Base-by-base conservation (phyloP, 2,888 invertebrate species). In the Coelopa pilipes region DNA sequence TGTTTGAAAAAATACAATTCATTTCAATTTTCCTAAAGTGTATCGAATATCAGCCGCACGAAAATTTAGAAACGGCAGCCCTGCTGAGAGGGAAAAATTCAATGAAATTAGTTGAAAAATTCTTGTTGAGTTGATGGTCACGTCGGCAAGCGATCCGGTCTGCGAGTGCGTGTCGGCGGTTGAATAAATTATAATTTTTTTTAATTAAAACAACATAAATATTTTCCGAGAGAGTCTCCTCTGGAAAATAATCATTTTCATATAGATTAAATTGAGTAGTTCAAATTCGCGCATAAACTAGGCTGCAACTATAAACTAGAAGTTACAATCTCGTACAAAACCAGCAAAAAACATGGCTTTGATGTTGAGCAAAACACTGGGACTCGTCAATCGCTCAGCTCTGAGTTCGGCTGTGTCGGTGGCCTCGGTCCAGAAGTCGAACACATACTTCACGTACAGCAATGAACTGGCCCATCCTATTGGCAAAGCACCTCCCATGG, bases 391-490 rank as follows among this genome's bases (percentile, higher is more conserved):
- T 77, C 46, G 73, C 49, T 70, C 59, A 53, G 70, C 49, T 57
- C 57, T 74, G 66, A 62, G n/a, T 68, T 77, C 69, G 60, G 67
- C 24, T 12, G 62, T 24, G 13, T 7, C 70, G 24, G 53, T 59
- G 74, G 74, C 78, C 11, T 59, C 79, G 24, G 78, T 78, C 24
- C 82, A 80, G 57, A 76, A 59, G 76, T 78, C 12, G 60, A 85
- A 85, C 75, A 84, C 79, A 65, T 95, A 91, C 87, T 94, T 92
- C 85, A 92, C 95, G 0, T 95, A 96, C 83, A 91, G 92, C 24
- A 92, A 92, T 77, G 95, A 96, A 85, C 91, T 96, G 60, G 91
- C 95, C 55, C 94, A 95, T 88, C 94, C 95, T 15, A 88, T 94
- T 79, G 90, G 92, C 78, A 91, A 91, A 76, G 90, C 92, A 76